phyloP scores from a whole-genome alignment of 2,888 invertebrate genomes.

The Macaria notata region DNA sequence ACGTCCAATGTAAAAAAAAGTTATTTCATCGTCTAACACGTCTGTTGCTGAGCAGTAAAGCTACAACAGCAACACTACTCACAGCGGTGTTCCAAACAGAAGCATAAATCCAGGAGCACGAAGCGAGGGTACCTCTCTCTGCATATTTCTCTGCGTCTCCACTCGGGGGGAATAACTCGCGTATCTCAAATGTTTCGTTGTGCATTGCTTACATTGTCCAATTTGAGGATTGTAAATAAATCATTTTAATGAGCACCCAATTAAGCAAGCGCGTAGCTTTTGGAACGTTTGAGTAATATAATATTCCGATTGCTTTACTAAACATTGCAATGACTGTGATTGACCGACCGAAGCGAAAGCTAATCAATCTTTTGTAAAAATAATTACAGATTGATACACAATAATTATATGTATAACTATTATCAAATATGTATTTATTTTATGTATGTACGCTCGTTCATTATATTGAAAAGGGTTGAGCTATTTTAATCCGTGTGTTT shows the following conservation, averaged over 20 bases:
- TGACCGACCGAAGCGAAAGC: no score
- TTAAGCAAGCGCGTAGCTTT: slow-evolving; percentile 17
- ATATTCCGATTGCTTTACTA: slow-evolving; percentile 4
- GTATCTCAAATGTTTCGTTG: slow-evolving; percentile 40
- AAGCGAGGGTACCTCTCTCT: slow-evolving; percentile 55
- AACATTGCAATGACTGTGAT: background rate
- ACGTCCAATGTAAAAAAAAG: no score
- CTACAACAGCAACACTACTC: no score
- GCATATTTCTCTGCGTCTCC: slow-evolving; percentile 59
- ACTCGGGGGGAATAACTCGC: slow-evolving; percentile 38
- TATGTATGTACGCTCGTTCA: no score
- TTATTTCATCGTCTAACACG: no score
- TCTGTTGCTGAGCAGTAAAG: no score
- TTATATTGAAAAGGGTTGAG: no score
- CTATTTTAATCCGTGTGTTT: no score
- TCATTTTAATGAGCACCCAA: slow-evolving; percentile 28
- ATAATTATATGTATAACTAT: no score
- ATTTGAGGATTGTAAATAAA: slow-evolving; percentile 34
- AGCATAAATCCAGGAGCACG: slow-evolving; percentile 65
- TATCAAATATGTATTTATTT: no score
- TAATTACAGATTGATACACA: no score
- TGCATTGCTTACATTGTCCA: slow-evolving; percentile 32
- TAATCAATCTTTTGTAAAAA: no score
- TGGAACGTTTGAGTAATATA: slow-evolving; percentile 1
- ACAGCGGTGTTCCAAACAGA: slow-evolving; percentile 57